These are phyloP conservation scores for Sander lucioperca DNA, from an alignment of 2,113 vertebrate species.

Conservation along the genomic window DNA sequence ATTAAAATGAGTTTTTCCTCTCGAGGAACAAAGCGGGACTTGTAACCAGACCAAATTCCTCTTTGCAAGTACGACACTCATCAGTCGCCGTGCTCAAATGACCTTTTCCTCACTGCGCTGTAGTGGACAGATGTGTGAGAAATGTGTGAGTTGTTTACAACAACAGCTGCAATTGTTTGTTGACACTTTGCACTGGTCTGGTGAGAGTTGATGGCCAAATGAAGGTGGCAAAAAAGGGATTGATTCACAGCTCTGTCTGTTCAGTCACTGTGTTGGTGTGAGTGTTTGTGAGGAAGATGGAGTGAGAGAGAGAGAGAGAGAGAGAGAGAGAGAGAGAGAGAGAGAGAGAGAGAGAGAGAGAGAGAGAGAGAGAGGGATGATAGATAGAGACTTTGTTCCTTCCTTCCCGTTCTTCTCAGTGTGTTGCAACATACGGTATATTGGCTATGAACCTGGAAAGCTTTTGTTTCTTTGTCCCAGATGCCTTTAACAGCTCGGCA, in stretches of 20 bases:
- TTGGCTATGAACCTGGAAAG: constrained; percentile 4
- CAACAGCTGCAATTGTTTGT: constrained; percentile 1
- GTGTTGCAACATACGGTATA: background rate
- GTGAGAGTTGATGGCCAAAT: background rate
- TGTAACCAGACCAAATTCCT: constrained; percentile 9
- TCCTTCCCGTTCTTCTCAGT: background rate
- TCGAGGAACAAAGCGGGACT: background rate
- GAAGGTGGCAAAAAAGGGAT: background rate
- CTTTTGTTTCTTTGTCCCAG: background rate
- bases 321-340: background rate
- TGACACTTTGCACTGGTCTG: background rate
- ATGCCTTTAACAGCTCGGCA: background rate
- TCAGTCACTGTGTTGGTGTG: background rate
- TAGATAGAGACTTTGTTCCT: background rate
- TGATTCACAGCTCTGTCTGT: constrained; percentile 11
- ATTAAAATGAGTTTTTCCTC: background rate
- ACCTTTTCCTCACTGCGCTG: background rate
- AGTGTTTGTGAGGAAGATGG: constrained; percentile 6
- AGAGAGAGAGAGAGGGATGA: background rate
- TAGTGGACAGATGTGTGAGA: background rate
- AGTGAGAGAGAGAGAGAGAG: too few species aligned
- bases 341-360: background rate
- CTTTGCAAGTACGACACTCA: background rate
- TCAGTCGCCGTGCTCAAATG: background rate
- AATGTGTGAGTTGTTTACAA: constrained; percentile 15